Conservation (phyloP, 1,140 invertebrate species). For the Brachystomella parvula region DNA sequence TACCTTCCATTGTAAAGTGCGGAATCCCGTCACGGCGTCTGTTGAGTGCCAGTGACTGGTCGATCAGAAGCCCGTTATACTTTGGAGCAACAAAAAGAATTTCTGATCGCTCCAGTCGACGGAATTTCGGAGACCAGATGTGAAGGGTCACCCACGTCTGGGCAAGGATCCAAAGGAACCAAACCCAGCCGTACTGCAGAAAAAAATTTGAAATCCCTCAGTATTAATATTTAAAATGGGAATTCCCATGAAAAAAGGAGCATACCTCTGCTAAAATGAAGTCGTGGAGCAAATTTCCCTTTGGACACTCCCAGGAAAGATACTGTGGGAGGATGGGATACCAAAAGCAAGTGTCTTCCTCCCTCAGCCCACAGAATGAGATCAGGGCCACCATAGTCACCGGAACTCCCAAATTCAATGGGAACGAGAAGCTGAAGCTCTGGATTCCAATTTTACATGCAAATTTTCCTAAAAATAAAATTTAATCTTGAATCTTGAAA, state of each 20-base stretch:
- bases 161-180: conserved; percentile 86
- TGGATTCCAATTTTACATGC: conserved; percentile 94
- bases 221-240: not conserved
- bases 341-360: conserved; percentile 79
- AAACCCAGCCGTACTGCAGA: conserved; percentile 73
- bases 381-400: conserved; percentile 79
- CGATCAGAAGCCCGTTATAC: conserved; percentile 85
- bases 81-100: conserved; percentile 92
- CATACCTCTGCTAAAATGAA: conserved; percentile 67
- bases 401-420: conserved; percentile 83
- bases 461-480: conserved; percentile 61
- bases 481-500: not conserved
- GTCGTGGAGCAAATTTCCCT: conserved; percentile 64
- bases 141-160: conserved; percentile 93
- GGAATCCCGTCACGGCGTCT: conserved; percentile 60
- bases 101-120: conserved; percentile 89
- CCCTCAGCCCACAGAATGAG: conserved; percentile 74
- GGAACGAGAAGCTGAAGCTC: conserved; percentile 91
- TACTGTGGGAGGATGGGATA: conserved; percentile 75
- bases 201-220: conserved; percentile 8
- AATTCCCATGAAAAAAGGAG: not conserved
- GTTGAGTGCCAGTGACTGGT: conserved; percentile 93
- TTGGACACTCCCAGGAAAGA: conserved; percentile 77
- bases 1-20: not conserved
- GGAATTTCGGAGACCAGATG: conserved; percentile 94